phyloP scores from a whole-genome alignment of 2,113 vertebrate genomes.

The Brachypodius melanocephalos region DNA sequence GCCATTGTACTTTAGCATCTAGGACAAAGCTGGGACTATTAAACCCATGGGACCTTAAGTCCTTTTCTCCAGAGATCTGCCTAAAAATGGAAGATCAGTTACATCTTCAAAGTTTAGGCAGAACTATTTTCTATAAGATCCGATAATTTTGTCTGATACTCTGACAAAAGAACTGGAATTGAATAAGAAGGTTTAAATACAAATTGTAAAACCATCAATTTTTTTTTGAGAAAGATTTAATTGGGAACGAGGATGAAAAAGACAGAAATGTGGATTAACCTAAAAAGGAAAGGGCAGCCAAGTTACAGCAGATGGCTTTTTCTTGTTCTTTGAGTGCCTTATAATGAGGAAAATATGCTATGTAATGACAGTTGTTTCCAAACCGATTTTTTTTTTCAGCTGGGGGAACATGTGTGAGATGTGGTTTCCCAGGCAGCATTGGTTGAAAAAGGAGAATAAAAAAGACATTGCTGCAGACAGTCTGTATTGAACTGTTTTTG shows the following conservation, averaged over 20 bases:
- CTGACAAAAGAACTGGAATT: neutral
- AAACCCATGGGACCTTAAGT: neutral
- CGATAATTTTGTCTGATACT: neutral
- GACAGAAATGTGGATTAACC: constrained; percentile 33
- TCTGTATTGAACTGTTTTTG: constrained; percentile 29
- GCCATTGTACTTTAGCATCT: neutral
- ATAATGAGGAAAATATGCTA: constrained; percentile 54
- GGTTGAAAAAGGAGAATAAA: constrained; percentile 9
- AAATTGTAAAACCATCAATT: neutral
- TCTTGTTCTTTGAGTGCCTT: constrained; percentile 47
- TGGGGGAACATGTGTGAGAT: neutral
- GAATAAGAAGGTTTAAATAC: neutral
- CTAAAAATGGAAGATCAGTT: neutral
- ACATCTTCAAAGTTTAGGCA: neutral
- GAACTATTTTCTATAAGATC: neutral
- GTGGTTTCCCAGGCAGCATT: neutral
- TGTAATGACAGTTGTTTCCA: constrained; percentile 42
- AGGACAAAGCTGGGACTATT: neutral
- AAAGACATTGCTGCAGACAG: constrained; percentile 30
- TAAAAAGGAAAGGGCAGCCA: constrained; percentile 55
- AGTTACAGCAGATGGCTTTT: constrained; percentile 60
- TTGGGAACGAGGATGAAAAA: constrained; percentile 32
- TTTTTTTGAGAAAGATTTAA: constrained; percentile 17
- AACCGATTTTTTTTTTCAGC: neutral
- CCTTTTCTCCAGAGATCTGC: neutral